Evolutionary conservation across 2,797 vertebrate species (phyloP).

Genomic region (Eremophila alpestris): DNA sequence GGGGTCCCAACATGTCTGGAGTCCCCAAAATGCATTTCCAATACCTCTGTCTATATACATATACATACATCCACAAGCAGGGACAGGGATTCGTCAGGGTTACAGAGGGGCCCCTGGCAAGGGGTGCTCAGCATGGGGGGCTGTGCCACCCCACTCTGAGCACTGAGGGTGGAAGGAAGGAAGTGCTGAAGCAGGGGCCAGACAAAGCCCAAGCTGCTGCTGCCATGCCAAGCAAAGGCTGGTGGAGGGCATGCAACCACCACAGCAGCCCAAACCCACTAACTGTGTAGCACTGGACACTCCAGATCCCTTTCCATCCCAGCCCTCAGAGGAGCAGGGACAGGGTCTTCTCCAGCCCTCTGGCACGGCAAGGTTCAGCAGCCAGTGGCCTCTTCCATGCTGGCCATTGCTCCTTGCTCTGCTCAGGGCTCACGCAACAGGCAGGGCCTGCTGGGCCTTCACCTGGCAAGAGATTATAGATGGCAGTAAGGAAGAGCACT

Average conservation of each 20-base stretch:
- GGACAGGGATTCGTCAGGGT: fast-evolving
- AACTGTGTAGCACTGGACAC: background rate
- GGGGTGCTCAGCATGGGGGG: fast-evolving
- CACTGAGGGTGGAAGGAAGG: background rate
- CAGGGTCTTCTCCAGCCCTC: slow-evolving; percentile 55
- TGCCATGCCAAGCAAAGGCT: background rate
- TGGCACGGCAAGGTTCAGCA: slow-evolving; percentile 41
- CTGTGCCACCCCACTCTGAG: background rate
- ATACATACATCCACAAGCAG: slow-evolving; percentile 16
- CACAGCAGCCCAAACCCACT: background rate
- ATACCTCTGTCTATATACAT: slow-evolving; percentile 26
- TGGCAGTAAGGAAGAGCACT: background rate
- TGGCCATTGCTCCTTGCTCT: slow-evolving; percentile 12
- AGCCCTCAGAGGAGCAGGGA: background rate
- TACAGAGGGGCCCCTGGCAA: background rate
- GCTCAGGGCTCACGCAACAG: slow-evolving; percentile 11
- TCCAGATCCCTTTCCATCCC: background rate
- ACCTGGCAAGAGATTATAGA: slow-evolving; percentile 63
- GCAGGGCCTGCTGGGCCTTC: slow-evolving; percentile 73
- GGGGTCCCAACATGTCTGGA: fast-evolving
- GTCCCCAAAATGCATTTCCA: background rate
- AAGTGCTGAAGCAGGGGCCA: background rate
- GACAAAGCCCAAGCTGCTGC: background rate
- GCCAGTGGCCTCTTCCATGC: fast-evolving
- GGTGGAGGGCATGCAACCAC: background rate